Evolutionary conservation across 1,140 invertebrate genomes (phyloP), one percentile per base, ranked within the genome.

Genomic region (Apolygus lucorum): DNA sequence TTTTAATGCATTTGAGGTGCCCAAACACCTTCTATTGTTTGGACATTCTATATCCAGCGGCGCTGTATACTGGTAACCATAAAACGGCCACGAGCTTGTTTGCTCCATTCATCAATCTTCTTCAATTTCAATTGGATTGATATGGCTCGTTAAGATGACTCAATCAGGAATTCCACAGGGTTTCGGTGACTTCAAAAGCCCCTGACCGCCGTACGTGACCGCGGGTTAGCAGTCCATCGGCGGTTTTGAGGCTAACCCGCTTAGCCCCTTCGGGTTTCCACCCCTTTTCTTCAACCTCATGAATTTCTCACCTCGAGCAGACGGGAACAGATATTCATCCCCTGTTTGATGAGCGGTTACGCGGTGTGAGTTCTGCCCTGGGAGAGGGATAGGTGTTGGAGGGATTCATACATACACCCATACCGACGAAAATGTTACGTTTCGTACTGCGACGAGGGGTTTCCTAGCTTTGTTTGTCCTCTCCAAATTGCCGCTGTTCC

Each of bases 401-500:
- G 4, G 4, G 4, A 17, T 42, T 42, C 34, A 4, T 42, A 4
- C 34, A 8, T 42, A 8, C 34, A 8, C 34, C 34, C 34, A n/a
- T n/a, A n/a, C n/a, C n/a, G n/a, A n/a, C n/a, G n/a, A n/a, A n/a
- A n/a, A n/a, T n/a, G n/a, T n/a, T n/a, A n/a, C n/a, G n/a, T n/a
- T n/a, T n/a, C n/a, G n/a, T n/a, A n/a, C n/a, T n/a, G n/a, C n/a
- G n/a, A n/a, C n/a, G n/a, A n/a, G 34, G 4, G 4, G 17, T 42
- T 17, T 17, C 34, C 34, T 17, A 42, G 4, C 34, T 17, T 2
- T 63, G 62, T 63, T 63, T 63, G 62, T 27, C 62, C 27, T n/a
- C 62, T n/a, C 62, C 62, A 63, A 63, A 63, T 63, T 63, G 62
- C 62, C 62, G 62, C 62, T 63, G 62, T 63, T 63, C 62, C 62